Evolutionary conservation across 1,140 invertebrate genomes (phyloP).

Genomic region (Chironomus striatipennis): DNA sequence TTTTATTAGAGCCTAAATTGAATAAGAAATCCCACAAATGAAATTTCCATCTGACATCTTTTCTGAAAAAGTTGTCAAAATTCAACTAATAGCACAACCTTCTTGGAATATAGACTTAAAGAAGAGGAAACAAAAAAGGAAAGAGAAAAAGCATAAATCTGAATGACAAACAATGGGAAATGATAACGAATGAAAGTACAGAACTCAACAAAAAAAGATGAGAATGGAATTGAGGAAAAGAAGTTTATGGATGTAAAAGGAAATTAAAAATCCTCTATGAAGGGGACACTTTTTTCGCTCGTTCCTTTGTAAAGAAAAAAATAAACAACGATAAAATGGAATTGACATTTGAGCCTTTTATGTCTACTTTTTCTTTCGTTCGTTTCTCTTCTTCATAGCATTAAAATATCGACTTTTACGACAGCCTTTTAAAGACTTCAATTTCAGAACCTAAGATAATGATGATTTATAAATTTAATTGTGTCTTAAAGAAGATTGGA

Average conservation of each 20-base stretch:
- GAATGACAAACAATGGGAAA: not conserved
- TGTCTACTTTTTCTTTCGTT: not conserved
- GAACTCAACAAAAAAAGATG: no score
- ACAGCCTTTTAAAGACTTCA: no score
- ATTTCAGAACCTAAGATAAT: no score
- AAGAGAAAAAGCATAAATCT: conserved; percentile 1
- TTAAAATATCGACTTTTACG: not conserved
- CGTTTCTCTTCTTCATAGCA: not conserved
- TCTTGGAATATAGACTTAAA: no score
- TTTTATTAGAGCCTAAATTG: no score
- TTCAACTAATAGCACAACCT: no score
- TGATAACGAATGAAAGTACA: not conserved
- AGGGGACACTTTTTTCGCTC: not conserved
- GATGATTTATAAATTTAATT: no score
- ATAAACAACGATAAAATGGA: not conserved
- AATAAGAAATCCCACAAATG: no score
- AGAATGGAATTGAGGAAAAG: not conserved
- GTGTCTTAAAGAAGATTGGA: no score
- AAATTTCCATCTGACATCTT: no score
- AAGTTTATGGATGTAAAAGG: conserved; percentile 13
- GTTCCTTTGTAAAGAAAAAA: not conserved
- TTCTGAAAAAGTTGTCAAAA: no score
- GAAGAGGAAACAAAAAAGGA: not conserved
- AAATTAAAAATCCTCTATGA: conserved; percentile 1
- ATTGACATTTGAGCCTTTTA: conserved; percentile 8